Base-by-base conservation (phyloP, 2,113 vertebrate genomes). In the Athene cunicularia region DNA sequence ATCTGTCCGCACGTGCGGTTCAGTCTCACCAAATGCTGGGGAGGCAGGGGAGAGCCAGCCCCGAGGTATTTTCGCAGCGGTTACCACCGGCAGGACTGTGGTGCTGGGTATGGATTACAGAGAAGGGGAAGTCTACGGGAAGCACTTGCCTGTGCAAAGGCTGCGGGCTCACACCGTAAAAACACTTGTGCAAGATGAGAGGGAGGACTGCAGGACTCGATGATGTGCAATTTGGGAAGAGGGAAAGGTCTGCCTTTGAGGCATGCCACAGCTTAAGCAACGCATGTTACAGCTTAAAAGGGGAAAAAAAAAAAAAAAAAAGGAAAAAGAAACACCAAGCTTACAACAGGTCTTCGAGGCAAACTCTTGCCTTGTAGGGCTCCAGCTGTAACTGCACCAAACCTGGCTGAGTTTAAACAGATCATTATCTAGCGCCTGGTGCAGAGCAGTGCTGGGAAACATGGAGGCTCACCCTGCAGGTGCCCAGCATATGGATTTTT, bases 1-100 rank as follows among this genome's bases (percentile, higher is more conserved):
- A 7, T 14, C 56, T 71, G 17, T 7, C 16, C 27, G 5, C 9
- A 7, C 0, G 0, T 39, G 71, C 0, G 0, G 11, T 41, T 30
- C 0, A 23, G 56, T 30, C 60, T 37, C 24, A 5, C 3, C 16
- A 14, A 9, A 6, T 4, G 1, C 43, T 19, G 43, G 45, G 27
- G 41, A 41, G 6, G 33, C 2, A 0, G 23, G 37, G 30, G 6
- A 60, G 58, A 62, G n/a, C 5, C 64, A 68, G 20, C 67, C 73
- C 64, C 0, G 1, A 27, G 49, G 80, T 49, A 6, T 8, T 27
- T 72, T 10, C 2, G 1, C 26, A 32, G 84, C 5, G 0, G 24
- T 67, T 70, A 15, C 45, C 9, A 0, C 35, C 12, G 74, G 89
- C 83, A 67, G 67, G 55, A 63, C 8, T 28, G 28, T 0, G 0